Evolutionary conservation across 2,888 invertebrate genomes (phyloP).

Genomic region (Mythimna lalbum): DNA sequence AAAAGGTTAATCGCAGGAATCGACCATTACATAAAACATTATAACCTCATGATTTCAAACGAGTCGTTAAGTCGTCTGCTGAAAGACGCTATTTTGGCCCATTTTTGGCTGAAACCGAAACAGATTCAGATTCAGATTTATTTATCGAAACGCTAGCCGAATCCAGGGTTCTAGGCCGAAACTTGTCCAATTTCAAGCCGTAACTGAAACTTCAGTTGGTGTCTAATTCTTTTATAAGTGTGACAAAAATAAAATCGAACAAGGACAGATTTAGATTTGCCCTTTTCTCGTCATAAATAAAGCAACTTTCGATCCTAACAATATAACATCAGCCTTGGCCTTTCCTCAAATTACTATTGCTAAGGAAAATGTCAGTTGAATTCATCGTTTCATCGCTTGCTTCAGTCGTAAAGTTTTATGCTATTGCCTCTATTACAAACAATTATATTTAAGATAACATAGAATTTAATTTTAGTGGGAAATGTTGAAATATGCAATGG

Average conservation of each 20-base stretch:
- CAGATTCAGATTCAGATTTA: too few relatives aligned
- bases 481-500: slow-evolving; percentile 15
- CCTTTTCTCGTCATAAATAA: slow-evolving; percentile 30
- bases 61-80: too few relatives aligned
- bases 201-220: too few relatives aligned
- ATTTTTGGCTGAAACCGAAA: too few relatives aligned
- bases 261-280: background rate
- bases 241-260: background rate
- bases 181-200: too few relatives aligned
- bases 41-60: too few relatives aligned
- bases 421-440: slow-evolving; percentile 9
- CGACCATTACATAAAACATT: too few relatives aligned
- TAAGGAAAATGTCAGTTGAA: slow-evolving; percentile 50
- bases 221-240: background rate
- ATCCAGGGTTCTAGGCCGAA: too few relatives aligned
- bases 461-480: slow-evolving; percentile 12
- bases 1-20: too few relatives aligned
- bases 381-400: slow-evolving; percentile 17
- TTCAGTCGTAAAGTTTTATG: slow-evolving; percentile 36
- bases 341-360: slow-evolving; percentile 39
- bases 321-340: slow-evolving; percentile 39
- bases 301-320: slow-evolving; percentile 20
- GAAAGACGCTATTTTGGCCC: too few relatives aligned
- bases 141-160: too few relatives aligned
- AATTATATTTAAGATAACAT: slow-evolving; percentile 15